Evolutionary conservation across 2,113 vertebrate genomes (phyloP).

Genomic region (Vulpes lagopus): DNA sequence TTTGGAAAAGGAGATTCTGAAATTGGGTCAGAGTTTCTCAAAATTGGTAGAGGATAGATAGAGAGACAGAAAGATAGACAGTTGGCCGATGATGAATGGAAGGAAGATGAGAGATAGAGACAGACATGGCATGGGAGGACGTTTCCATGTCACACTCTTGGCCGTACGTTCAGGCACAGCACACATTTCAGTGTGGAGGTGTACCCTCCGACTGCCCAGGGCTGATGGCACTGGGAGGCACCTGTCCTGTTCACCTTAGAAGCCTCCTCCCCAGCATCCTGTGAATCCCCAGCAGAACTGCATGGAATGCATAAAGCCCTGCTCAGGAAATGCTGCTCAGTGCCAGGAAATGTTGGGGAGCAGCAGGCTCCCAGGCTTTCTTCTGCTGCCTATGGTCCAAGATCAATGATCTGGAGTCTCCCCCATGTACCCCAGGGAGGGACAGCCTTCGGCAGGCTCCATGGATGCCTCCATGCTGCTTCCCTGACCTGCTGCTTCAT

Average conservation of each 20-base stretch:
- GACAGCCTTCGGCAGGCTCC: rapidly evolving
- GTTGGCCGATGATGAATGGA: neutral
- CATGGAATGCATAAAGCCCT: rapidly evolving
- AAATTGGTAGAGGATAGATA: neutral
- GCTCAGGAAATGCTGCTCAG: neutral
- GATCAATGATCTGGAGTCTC: rapidly evolving
- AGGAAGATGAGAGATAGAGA: neutral
- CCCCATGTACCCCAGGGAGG: rapidly evolving
- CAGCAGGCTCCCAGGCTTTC: rapidly evolving
- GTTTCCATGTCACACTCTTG: too few relatives aligned
- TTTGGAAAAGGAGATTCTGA: neutral
- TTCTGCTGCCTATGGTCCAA: rapidly evolving
- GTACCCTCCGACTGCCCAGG: neutral
- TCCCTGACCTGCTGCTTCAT: rapidly evolving
- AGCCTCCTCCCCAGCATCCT: neutral
- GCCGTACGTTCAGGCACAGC: neutral
- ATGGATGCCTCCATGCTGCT: rapidly evolving
- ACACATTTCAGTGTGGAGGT: rapidly evolving
- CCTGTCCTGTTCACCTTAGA: rapidly evolving
- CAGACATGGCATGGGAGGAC: neutral
- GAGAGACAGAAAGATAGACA: neutral
- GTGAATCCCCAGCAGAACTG: rapidly evolving
- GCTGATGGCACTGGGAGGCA: too few relatives aligned
- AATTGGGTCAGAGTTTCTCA: neutral
- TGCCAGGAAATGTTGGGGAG: neutral